Base-by-base conservation (phyloP, 2,888 invertebrate genomes). In the Anagyrus pseudococci region DNA sequence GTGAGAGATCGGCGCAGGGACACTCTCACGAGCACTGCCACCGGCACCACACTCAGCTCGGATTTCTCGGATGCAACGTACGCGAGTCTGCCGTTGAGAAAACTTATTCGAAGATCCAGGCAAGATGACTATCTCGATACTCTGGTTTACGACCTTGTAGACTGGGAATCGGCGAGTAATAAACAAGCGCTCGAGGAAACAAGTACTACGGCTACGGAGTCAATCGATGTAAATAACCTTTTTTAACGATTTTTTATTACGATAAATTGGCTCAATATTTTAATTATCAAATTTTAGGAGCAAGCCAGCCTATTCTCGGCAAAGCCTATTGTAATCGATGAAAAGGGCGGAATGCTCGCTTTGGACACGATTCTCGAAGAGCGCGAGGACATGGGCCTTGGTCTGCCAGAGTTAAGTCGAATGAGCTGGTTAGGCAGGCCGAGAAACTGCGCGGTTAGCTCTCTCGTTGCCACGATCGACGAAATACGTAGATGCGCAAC, bases 391-490 rank as follows among this genome's bases (percentile, higher is more conserved):
- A 69, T 69, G 1, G 58, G 71, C 2, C 15, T 37, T 15, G 73
- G 69, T 20, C 62, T 68, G 40, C 48, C 68, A 7, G 71, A 68
- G 67, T 73, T 84, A 49, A 37, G 8, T 8, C 82, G 81, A n/a
- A 84, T 53, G 55, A 56, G 37, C 8, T 15, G 4, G 15, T 64
- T 70, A 0, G 46, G 52, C 10, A 66, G 69, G 44, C 61, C 70
- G 0, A 62, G 49, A 4, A 50, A 58, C 1, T 73, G 68, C 81
- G 84, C 74, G 80, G 85, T 85, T 73, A 86, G 87, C 73, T 85
- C 87, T 7, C 77, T 87, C 7, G 87, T 87, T 7, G 87, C 86
- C 13, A 87, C 87, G 2, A 87, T 87, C 64, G 87, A 87, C 72
- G 87, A 87, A 80, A 87, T 87, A 43, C 81, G 87, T 46, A 85